Evolutionary conservation across 2,797 vertebrate genomes (phyloP), one percentile per base, ranked within the genome.

Genomic region (Manis pentadactyla): DNA sequence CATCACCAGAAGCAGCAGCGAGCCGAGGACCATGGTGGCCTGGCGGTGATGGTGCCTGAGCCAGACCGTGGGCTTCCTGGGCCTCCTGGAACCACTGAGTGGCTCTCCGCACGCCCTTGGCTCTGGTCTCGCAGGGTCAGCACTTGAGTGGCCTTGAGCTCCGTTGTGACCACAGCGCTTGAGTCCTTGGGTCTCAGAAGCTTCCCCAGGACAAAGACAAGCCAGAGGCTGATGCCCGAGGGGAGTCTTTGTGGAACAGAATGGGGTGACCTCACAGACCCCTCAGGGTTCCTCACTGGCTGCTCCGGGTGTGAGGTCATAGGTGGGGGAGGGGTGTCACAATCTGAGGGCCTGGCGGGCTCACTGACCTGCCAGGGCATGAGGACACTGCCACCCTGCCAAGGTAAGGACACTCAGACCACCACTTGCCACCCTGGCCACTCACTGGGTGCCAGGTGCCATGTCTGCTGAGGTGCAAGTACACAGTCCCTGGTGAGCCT

Each of bases 231-330:
- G 15, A 49, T 13, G 42, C 39, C 19, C 0, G 3, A 25, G 18
- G 1, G 5, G 34, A 34, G 71, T 66, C 87, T 85, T 61, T 92
- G 61, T 79, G 94, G 34, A 55, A 19, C 7, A 3, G 97, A 97
- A 93, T 93, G 86, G 31, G 59, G 93, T 94, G 95, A 97, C 95
- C 85, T 97, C 97, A 98, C 96, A 97, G 96, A 97, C 15, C 34
- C 74, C 63, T 71, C 59, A 31, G 94, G 74, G 83, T 82, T 96
- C 97, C 73, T 46, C 89, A 77, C 59, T 83, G 96, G 84, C 86
- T 0, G 0, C 78, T 61, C 59, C 0, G 0, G 46, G 68, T 69
- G 12, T 87, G 90, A 96, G 69, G 88, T 96, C 97, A 93, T 12
- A 69, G 82, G 83, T 74, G 46, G 81, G 74, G 81, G 55, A 82